Evolutionary conservation across 1,140 invertebrate genomes (phyloP), one percentile per base, ranked within the genome.

Genomic region (Himalopsyche phryganea): DNA sequence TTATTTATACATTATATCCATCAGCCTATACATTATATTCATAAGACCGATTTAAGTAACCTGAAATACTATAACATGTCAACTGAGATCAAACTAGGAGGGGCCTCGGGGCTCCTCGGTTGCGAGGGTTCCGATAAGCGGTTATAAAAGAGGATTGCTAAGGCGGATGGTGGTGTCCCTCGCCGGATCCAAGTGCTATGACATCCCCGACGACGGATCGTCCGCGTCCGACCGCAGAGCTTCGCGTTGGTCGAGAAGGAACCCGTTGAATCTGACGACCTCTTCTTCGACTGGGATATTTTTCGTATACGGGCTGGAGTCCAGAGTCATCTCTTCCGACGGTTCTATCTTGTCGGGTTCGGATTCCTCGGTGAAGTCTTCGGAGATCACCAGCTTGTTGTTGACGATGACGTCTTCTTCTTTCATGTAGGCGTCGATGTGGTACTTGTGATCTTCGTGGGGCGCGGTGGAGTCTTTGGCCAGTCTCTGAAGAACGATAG

Each of bases 401-500:
- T 64, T 64, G 36, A 58, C 52, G 33, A 33, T n/a, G 11, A 54
- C 48, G 36, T 64, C 62, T 42, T 64, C 62, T 20, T 64, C 62
- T 33, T 60, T 64, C 14, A 64, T 38, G 41, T 60, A 64, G 36
- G 62, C 58, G 6, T 64, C 62, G 9, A 64, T 57, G 40, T 64
- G 62, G 50, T 57, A 64, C 35, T 64, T 53, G 41, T 57, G 61
- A 6, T 56, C 48, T 15, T 56, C 35, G 10, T 55, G 50, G 9
- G 38, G 14, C 3, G 9, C 23, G 57, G 38, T 38, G 28, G 67
- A 47, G 50, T 63, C 55, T n/a, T 69, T 68, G 10, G 76, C 69
- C 6, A 87, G 81, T n/a, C 89, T 79, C 28, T 85, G 83, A 38
- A 87, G 81, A 1, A 96, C 92, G 35, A 95, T 94, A 14, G 85